Evolutionary conservation across 2,113 vertebrate species (phyloP).

Genomic region (Hydropotes inermis): DNA sequence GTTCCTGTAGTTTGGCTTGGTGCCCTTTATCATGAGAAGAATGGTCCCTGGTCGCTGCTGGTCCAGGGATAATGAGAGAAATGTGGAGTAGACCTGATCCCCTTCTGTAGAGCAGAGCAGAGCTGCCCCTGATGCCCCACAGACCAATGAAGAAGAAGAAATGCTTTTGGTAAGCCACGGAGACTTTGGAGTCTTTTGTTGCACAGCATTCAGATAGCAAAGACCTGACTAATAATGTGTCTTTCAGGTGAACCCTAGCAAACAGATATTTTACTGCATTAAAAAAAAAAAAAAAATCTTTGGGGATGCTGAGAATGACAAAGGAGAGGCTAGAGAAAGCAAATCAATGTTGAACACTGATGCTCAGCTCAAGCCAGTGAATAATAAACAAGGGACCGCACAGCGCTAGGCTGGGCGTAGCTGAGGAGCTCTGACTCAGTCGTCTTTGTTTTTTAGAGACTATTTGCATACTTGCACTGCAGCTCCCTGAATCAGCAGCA

Average conservation of each 20-base stretch:
- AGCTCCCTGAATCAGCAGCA: neutral
- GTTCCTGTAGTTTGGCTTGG: neutral
- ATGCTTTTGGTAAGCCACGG: neutral
- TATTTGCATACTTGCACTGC: neutral
- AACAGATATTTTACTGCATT: neutral
- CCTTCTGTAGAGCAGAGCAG: neutral
- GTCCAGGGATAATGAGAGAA: neutral
- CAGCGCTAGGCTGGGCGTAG: neutral
- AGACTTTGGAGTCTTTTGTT: neutral
- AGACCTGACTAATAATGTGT: neutral
- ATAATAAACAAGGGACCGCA: neutral
- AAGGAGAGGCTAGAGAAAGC: neutral
- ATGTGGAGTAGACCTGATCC: neutral
- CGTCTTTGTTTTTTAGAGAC: neutral
- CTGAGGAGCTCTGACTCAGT: neutral
- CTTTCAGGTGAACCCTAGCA: neutral
- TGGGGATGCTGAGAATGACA: neutral
- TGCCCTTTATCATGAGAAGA: neutral
- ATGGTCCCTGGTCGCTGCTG: neutral
- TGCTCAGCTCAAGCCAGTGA: neutral
- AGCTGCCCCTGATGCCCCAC: neutral
- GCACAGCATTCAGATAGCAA: neutral
- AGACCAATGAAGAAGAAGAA: neutral
- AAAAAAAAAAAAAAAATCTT: neutral
- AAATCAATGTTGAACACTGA: neutral